Base-by-base conservation (phyloP, 2,797 vertebrate species). In the Eulemur rubriventer region DNA sequence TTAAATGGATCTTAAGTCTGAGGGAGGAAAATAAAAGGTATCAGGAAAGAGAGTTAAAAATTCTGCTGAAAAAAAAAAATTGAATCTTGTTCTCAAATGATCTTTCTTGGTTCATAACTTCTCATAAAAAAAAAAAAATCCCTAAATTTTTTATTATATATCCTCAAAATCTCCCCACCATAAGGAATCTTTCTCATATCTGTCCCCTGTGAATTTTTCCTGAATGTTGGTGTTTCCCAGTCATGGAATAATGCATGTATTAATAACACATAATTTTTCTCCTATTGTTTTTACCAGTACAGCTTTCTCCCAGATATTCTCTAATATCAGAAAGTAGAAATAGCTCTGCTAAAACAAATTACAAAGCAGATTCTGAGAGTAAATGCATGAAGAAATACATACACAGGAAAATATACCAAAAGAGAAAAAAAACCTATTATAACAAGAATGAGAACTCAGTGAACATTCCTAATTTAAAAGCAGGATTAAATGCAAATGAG, bases 401-500 rank as follows among this genome's bases (percentile, higher is more conserved):
- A 94, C 50, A 96, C 18, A 83, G 90, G 48, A 96, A 30, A 96
- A 94, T 59, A 35, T 24, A 38, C 33, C n/a, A 1, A 86, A n/a
- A 7, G 73, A 28, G 4, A 7, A 13, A 38, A 61, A 90, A 38
- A 80, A 52, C 13, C 41, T 88, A 70, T 89, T 97, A 96, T 35
- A 46, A 78, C 82, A 96, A 86, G 78, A 94, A 95, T 87, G 18
- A 92, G 81, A 95, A 95, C 7, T 81, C n/a, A 20, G 75, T 48
- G 9, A 61, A 61, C 89, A 84, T 57, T 94, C 11, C 41, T 91
- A 96, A 96, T 94, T 96, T 91, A 52, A 91, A 96, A 97, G 73
- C 59, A 95, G 38, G 78, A 96, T 85, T 88, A 95, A 89, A 70
- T 90, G 52, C 48, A 52, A 89, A 96, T 55, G 43, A 93, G 89